A percentile compares a stretch with the other conserved stretches of the same genome.
These are phyloP conservation scores for Cygnus buccinator DNA, from an alignment of 2,113 vertebrate genomes.

Conservation along the genomic window DNA sequence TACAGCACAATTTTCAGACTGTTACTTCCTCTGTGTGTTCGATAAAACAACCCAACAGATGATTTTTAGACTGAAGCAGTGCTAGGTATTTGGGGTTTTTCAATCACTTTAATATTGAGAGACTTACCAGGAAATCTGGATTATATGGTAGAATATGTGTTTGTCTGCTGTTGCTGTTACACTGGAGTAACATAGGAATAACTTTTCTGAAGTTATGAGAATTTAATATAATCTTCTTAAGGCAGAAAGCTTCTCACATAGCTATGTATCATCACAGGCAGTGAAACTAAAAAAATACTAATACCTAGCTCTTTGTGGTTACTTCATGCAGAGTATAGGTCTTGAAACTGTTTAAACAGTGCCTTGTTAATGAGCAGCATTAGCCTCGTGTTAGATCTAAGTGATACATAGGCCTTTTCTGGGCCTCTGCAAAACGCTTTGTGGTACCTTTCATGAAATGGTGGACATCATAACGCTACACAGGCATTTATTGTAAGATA, in stretches of 20 bases:
- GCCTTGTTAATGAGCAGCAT: background rate
- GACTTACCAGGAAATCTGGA: background rate
- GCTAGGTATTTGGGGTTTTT: background rate
- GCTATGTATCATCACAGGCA: background rate
- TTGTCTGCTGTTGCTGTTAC: background rate
- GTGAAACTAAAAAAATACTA: background rate
- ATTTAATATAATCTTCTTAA: background rate
- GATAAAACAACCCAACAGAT: constrained; percentile 1
- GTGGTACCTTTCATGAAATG: background rate
- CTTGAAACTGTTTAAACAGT: background rate
- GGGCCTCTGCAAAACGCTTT: background rate
- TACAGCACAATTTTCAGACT: background rate
- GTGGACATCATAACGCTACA: too few relatives aligned
- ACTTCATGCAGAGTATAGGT: background rate
- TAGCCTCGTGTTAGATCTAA: background rate
- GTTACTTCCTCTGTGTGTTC: background rate
- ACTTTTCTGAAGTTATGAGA: background rate
- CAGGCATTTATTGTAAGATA: background rate
- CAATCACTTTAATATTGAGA: background rate
- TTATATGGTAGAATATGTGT: background rate
- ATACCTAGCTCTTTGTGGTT: background rate
- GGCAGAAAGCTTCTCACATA: background rate
- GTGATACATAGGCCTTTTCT: background rate
- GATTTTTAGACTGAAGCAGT: background rate
- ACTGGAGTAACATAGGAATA: background rate